Evolutionary conservation across 1,140 invertebrate species (phyloP), one percentile per base, ranked within the genome.

Genomic region (Temnothorax longispinosus): DNA sequence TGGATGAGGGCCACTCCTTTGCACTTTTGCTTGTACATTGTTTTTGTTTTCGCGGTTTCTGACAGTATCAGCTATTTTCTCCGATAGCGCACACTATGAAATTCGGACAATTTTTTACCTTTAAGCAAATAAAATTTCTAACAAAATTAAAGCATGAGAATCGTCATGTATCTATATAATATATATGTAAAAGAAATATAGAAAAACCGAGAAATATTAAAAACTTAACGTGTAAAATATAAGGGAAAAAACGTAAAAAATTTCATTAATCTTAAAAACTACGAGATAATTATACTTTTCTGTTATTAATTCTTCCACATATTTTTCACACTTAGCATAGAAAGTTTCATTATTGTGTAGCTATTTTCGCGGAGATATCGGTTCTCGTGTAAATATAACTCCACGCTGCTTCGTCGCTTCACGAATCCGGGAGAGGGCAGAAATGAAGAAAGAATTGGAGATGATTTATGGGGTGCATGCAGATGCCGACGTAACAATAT

Each of bases 381-480:
- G 27, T 47, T 54, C 44, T 21, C 65, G 41, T 15, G 41, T 69
- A 69, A 69, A 69, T 47, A 50, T 15, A 18, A 41, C 64, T 82
- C 32, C 18, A 8, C 50, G 50, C 11, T 15, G 80, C 52, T 58
- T 50, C 41, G 80, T 44, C 50, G 60, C 18, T 10, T 11, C 13
- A 18, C 77, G 77, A 54, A 67, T 64, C 21, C 77, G 35, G 10
- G 11, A 6, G 27, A 35, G 41, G 41, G 41, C 72, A 8, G 18
- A 75, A 84, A 84, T 75, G 69, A 84, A 69, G 13, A 84, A 84
- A 84, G 80, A 84, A 84, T 84, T n/a, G 80, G 13, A 54, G 69
- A 84, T 84, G 80, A 84, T 84, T 84, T 75, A 74, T 84, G 32
- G 80, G 80, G 69, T 60, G 80, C 32, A 84, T 84, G 69, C 80